Conservation (phyloP, 1,140 invertebrate species). For the Fopius arisanus region DNA sequence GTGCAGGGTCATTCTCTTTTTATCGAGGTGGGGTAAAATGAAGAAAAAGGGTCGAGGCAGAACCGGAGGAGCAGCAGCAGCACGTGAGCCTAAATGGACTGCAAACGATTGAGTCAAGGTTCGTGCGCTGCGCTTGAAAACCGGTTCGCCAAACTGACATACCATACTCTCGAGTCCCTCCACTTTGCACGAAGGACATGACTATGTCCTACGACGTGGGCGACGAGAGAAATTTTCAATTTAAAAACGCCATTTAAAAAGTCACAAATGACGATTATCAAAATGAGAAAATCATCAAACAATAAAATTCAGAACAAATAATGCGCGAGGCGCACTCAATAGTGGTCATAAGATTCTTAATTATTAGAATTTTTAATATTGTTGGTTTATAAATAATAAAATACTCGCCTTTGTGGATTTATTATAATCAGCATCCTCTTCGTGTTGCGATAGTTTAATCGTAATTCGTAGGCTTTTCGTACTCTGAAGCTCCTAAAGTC, state of each 20-base stretch:
- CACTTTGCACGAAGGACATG: constrained; percentile 1
- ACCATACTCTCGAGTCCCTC: constrained; percentile 6
- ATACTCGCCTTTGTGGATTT: constrained; percentile 51
- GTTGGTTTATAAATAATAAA: constrained; percentile 33
- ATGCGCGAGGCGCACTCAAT: neutral
- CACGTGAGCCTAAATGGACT: constrained; percentile 20
- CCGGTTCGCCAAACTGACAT: constrained; percentile 28
- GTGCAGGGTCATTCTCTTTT: neutral
- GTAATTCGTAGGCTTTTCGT: neutral
- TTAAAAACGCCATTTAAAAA: neutral
- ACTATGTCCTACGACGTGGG: too few species aligned
- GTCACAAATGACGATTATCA: too few species aligned
- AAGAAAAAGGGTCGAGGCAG: neutral
- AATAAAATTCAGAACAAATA: neutral
- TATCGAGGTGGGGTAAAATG: neutral
- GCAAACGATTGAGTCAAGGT: constrained; percentile 25
- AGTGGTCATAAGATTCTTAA: neutral
- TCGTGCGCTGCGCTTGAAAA: constrained; percentile 13
- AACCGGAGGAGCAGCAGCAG: constrained; percentile 16
- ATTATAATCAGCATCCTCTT: neutral
- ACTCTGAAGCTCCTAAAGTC: constrained; percentile 4
- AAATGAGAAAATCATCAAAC: neutral
- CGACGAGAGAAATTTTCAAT: too few species aligned
- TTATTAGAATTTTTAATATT: neutral
- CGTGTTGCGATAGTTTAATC: neutral